Percentiles rank a stretch among this genome's conserved stretches.
Evolutionary conservation across 2,888 invertebrate genomes (phyloP).

Genomic region (Hyles lineata): DNA sequence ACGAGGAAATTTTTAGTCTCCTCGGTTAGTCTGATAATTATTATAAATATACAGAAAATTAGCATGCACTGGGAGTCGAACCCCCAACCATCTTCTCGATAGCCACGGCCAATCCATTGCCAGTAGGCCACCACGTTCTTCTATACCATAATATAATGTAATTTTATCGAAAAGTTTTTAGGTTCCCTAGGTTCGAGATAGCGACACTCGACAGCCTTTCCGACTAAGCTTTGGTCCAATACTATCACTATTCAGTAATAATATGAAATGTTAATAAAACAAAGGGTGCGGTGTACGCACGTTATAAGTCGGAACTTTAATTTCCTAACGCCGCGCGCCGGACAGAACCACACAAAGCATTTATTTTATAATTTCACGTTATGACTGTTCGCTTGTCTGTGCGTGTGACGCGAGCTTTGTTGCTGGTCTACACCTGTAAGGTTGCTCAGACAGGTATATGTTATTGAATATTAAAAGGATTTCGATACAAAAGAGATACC

Average conservation of each 20-base stretch:
- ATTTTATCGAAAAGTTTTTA: no score
- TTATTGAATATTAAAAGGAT: background rate
- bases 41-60: background rate
- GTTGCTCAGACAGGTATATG: background rate
- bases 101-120: no score
- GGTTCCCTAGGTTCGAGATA: no score
- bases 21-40: background rate
- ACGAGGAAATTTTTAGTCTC: background rate
- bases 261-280: background rate
- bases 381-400: constrained; percentile 35
- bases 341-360: constrained; percentile 39
- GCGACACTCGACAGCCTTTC: no score
- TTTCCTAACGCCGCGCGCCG: constrained; percentile 55
- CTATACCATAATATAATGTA: no score
- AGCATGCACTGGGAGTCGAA: no score
- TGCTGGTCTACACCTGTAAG: background rate
- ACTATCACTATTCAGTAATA: no score
- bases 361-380: constrained; percentile 35
- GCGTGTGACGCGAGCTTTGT: constrained; percentile 19
- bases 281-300: background rate
- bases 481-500: background rate
- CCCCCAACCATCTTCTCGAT: no score
- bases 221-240: no score
- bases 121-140: no score
- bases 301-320: constrained; percentile 60